Conservation (phyloP, 2,113 vertebrate genomes). For the Mandrillus leucophaeus region DNA sequence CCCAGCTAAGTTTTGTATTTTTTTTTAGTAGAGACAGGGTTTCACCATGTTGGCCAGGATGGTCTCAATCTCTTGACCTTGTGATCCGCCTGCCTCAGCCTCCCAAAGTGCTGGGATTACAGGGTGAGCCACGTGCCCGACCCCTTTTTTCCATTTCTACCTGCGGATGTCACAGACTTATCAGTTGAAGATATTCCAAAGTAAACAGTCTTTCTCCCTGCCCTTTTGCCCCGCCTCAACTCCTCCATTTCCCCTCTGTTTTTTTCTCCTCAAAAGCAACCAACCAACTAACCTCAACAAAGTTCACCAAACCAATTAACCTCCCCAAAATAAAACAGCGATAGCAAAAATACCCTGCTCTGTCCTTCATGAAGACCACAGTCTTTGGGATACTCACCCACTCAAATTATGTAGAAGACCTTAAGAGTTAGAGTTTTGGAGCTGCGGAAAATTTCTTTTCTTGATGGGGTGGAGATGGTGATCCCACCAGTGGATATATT, state of each 20-base stretch:
- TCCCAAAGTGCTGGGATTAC: too few species aligned
- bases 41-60: too few species aligned
- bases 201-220: neutral
- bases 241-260: neutral
- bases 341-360: neutral
- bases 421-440: neutral
- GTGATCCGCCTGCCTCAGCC: too few species aligned
- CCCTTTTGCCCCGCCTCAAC: neutral
- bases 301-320: too few species aligned
- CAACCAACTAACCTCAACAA: neutral
- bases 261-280: neutral
- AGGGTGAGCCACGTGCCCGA: too few species aligned
- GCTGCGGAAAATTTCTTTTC: neutral
- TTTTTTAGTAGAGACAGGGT: too few species aligned
- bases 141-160: neutral
- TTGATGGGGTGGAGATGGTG: neutral
- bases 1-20: too few species aligned
- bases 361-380: neutral
- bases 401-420: neutral
- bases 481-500: neutral
- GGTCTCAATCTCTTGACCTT: too few species aligned
- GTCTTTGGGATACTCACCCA: neutral
- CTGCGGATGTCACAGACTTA: neutral
- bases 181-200: neutral
- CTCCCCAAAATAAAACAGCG: neutral